Conservation (phyloP, 2,797 vertebrate genomes). For the Pseudochromis fuscus region DNA sequence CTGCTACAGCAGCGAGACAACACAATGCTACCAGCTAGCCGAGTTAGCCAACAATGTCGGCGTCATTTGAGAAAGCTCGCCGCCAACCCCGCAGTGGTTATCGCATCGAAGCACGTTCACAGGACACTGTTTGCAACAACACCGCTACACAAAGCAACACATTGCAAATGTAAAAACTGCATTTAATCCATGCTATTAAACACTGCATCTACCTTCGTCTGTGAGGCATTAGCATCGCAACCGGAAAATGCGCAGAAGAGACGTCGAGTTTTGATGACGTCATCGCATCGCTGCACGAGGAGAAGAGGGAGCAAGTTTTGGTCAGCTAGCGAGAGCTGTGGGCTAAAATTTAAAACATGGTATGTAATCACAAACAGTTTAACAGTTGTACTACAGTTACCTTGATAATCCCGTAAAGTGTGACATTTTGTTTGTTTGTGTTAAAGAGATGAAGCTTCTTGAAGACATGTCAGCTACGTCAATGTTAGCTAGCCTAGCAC, state of each 20-base stretch:
- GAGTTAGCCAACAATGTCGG: conserved; percentile 63
- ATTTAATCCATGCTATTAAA: background rate
- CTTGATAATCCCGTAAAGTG: rapidly evolving
- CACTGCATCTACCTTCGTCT: conserved; percentile 61
- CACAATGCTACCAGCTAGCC: conserved; percentile 58
- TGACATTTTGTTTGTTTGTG: rapidly evolving
- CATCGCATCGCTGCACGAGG: conserved; percentile 70
- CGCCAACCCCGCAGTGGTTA: background rate
- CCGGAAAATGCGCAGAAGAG: conserved; percentile 65
- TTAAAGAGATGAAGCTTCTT: background rate
- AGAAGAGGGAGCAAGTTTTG: background rate
- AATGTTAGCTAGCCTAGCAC: conserved; percentile 23
- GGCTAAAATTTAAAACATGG: conserved; percentile 63
- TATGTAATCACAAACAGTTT: conserved; percentile 22
- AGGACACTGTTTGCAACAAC: rapidly evolving
- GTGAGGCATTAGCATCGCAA: conserved; percentile 60
- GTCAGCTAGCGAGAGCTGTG: too few relatives aligned
- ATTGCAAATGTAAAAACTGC: too few relatives aligned
- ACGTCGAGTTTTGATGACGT: conserved; percentile 71
- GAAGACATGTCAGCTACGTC: conserved; percentile 6
- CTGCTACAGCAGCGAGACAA: conserved; percentile 15
- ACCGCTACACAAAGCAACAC: background rate
- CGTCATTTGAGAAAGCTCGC: conserved; percentile 28
- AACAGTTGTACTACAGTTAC: rapidly evolving
- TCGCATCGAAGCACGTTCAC: background rate